These are phyloP conservation scores for Zosterops borbonicus DNA, from an alignment of 2,113 vertebrate species.

Conservation along the genomic window DNA sequence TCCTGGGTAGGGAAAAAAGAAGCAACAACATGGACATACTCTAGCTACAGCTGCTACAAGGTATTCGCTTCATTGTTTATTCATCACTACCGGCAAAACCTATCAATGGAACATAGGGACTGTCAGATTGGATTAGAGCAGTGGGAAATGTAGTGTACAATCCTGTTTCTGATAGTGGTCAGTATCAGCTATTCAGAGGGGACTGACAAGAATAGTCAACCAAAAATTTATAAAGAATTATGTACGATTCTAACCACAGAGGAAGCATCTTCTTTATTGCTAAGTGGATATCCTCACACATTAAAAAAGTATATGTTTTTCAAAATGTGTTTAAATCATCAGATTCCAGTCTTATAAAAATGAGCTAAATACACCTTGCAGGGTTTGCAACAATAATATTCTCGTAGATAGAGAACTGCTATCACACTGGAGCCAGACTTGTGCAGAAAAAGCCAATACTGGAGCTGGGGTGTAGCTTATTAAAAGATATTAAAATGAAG, in stretches of 20 bases:
- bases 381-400: background rate
- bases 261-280: background rate
- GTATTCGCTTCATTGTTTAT: slow-evolving; percentile 50
- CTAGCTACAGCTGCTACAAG: slow-evolving; percentile 30
- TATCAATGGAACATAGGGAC: slow-evolving; percentile 29
- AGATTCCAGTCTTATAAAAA: background rate
- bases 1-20: slow-evolving; percentile 26
- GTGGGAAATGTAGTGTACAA: background rate
- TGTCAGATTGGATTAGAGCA: slow-evolving; percentile 50
- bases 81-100: slow-evolving; percentile 45
- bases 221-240: background rate
- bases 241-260: background rate
- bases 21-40: background rate
- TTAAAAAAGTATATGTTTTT: rapidly evolving
- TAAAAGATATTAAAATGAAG: background rate
- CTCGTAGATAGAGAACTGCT: background rate
- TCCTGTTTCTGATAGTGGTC: slow-evolving; percentile 33
- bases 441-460: background rate
- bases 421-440: background rate
- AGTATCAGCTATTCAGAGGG: slow-evolving; percentile 15
- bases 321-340: background rate
- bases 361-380: background rate
- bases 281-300: background rate
- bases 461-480: background rate
- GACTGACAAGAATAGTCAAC: background rate